These are phyloP conservation scores for Bufotes viridis DNA, from an alignment of 2,797 vertebrate species.

Conservation along the genomic window DNA sequence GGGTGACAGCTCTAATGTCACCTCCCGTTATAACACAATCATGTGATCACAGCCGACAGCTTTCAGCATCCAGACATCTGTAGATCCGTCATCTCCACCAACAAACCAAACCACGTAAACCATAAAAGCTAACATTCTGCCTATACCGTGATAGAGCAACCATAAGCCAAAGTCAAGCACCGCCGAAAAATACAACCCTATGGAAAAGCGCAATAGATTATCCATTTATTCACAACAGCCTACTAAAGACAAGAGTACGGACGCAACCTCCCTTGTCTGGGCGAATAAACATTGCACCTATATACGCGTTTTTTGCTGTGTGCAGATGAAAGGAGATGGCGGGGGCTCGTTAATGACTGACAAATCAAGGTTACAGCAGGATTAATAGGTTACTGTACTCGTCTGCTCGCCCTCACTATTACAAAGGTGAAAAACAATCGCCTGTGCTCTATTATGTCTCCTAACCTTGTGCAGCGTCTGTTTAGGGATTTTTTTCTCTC, in stretches of 20 bases:
- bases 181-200: not conserved
- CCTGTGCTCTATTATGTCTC: slow-evolving; percentile 24
- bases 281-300: not conserved
- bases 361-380: slow-evolving; percentile 28
- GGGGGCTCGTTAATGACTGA: slow-evolving; percentile 36
- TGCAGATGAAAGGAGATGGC: slow-evolving; percentile 14
- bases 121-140: too few relatives aligned
- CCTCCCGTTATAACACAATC: not conserved
- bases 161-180: too few relatives aligned
- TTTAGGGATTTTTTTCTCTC: not conserved
- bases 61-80: not conserved
- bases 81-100: too few relatives aligned
- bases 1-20: not conserved
- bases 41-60: not conserved
- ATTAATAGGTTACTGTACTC: slow-evolving; percentile 59
- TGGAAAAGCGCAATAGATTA: not conserved
- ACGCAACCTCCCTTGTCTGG: not conserved
- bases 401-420: slow-evolving; percentile 28
- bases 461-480: not conserved
- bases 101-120: too few relatives aligned
- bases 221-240: not conserved
- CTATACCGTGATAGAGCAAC: too few relatives aligned
- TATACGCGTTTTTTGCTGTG: not conserved
- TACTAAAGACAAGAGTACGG: not conserved
- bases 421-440: slow-evolving; percentile 13